Percentiles rank a stretch among this genome's conserved stretches.
Evolutionary conservation across 2,113 vertebrate genomes (phyloP).

Genomic region (Gambusia affinis): DNA sequence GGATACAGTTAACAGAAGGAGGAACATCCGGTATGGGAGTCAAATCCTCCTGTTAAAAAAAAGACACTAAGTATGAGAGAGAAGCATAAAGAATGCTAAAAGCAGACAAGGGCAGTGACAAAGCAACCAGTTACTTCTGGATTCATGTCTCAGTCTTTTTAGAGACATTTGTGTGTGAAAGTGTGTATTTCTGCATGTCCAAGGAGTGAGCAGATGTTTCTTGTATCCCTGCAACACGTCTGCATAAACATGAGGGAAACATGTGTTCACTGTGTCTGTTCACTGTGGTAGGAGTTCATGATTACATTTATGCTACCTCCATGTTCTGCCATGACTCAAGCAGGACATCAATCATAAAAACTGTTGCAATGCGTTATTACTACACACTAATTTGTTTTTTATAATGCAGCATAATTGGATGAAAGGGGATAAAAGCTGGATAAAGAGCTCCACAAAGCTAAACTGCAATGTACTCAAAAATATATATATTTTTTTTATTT

Average conservation of each 20-base stretch:
- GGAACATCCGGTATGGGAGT: constrained; percentile 81
- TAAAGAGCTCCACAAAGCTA: not conserved
- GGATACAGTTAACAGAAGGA: constrained; percentile 78
- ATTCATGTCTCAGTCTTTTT: not conserved
- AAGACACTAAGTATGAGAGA: not conserved
- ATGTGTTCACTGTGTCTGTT: not conserved
- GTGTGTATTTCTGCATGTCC: not conserved
- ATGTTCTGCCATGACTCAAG: not conserved
- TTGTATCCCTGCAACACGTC: constrained; percentile 20
- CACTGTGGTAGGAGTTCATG: not conserved
- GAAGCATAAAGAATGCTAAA: not conserved
- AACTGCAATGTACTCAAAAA: no score
- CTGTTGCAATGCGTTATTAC: not conserved
- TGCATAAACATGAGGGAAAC: constrained; percentile 2
- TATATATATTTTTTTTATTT: no score
- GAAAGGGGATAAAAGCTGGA: not conserved
- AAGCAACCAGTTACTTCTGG: not conserved
- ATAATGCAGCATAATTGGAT: not conserved
- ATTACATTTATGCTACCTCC: not conserved
- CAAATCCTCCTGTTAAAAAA: constrained; percentile 80
- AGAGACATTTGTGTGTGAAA: not conserved
- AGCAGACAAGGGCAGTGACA: not conserved
- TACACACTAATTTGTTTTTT: not conserved
- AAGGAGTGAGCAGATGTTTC: constrained; percentile 10
- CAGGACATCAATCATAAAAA: not conserved